These are phyloP conservation scores for Pyralis farinalis DNA, from an alignment of 2,888 invertebrate species.

Conservation along the genomic window DNA sequence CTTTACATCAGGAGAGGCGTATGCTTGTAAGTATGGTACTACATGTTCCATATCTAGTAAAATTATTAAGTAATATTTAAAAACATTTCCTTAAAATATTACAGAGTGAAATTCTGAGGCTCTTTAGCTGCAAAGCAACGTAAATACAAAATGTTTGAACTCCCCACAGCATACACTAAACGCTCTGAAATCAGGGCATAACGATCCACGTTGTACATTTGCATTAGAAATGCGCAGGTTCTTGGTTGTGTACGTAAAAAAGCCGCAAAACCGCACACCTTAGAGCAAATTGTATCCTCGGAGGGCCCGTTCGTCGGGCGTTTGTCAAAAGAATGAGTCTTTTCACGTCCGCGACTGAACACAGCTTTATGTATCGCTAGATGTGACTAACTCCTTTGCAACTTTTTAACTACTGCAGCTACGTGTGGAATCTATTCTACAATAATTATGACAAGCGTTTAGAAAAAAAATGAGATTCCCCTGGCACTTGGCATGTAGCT, in stretches of 20 bases:
- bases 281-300: constrained; percentile 59
- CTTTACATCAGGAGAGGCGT: too few relatives aligned
- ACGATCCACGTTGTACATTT: constrained; percentile 63
- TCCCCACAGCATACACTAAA: constrained; percentile 41
- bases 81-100: constrained; percentile 3
- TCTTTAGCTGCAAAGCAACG: constrained; percentile 18
- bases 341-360: constrained; percentile 34
- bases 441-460: too few relatives aligned
- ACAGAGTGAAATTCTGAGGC: constrained; percentile 11
- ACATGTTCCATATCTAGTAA: too few relatives aligned
- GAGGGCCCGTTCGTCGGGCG: constrained; percentile 35
- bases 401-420: too few relatives aligned
- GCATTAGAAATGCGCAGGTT: constrained; percentile 57
- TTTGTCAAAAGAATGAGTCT: constrained; percentile 65
- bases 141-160: constrained; percentile 26
- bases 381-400: constrained; percentile 3
- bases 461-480: too few relatives aligned
- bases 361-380: constrained; percentile 5
- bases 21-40: too few relatives aligned
- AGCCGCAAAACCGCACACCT: constrained; percentile 36
- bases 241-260: constrained; percentile 28
- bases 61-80: too few relatives aligned
- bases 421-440: too few relatives aligned
- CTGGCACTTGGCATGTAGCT: too few relatives aligned
- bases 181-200: constrained; percentile 64